These are phyloP conservation scores for Epinephelus coioides DNA, from an alignment of 2,797 vertebrate species.

Conservation along the genomic window DNA sequence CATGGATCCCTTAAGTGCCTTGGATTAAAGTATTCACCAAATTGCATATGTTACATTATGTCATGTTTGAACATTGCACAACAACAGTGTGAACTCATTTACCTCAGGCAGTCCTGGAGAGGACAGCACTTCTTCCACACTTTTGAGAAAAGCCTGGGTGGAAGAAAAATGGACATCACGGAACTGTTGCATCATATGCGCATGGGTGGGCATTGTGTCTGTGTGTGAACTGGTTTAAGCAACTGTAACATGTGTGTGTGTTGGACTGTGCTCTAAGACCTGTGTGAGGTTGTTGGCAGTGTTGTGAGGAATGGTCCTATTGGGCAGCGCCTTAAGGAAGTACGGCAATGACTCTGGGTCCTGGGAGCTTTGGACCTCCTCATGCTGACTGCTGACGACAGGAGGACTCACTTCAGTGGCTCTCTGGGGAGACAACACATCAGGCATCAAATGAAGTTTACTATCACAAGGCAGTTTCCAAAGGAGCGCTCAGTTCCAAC, in stretches of 20 bases:
- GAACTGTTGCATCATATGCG: constrained; percentile 65
- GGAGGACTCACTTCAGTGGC: constrained; percentile 81
- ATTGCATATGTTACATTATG: constrained; percentile 60
- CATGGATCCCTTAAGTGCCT: constrained; percentile 17
- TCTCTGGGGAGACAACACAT: constrained; percentile 76
- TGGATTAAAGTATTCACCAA: constrained; percentile 44
- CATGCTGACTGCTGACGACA: constrained; percentile 73
- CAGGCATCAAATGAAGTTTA: constrained; percentile 41
- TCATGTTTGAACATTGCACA: constrained; percentile 63
- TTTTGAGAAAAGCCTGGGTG: constrained; percentile 90
- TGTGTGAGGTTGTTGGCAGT: constrained; percentile 90
- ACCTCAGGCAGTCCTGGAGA: constrained; percentile 83
- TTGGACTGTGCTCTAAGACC: constrained; percentile 79
- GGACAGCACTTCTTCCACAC: constrained; percentile 88
- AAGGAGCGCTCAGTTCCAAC: constrained; percentile 40
- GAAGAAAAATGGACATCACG: constrained; percentile 61
- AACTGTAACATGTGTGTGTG: constrained; percentile 23
- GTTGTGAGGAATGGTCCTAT: constrained; percentile 81
- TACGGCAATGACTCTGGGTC: constrained; percentile 48
- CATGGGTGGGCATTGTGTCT: constrained; percentile 59
- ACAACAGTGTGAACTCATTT: constrained; percentile 68
- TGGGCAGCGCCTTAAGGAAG: constrained; percentile 85
- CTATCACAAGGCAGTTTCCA: constrained; percentile 46
- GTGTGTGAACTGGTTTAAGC: constrained; percentile 46
- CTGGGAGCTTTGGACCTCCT: constrained; percentile 70